phyloP scores from a whole-genome alignment of 2,113 vertebrate species.

The Pantherophis guttatus region DNA sequence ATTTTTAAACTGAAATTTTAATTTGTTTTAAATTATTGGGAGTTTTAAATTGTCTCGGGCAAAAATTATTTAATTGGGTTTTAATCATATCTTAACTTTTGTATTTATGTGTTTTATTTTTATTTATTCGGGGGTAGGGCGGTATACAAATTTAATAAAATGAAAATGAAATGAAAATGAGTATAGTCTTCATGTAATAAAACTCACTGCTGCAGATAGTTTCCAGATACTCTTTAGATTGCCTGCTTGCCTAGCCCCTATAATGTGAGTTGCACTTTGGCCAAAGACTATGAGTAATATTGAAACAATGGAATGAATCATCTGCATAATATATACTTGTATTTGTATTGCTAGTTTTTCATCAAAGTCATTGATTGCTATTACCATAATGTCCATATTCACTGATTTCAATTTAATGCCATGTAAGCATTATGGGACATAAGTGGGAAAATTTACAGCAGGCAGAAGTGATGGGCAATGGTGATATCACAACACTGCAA shows the following conservation, averaged over 20 bases:
- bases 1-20: too few relatives aligned
- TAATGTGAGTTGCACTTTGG: not conserved
- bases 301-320: not conserved
- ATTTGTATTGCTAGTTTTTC: not conserved
- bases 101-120: too few relatives aligned
- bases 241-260: not conserved
- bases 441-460: not conserved
- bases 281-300: not conserved
- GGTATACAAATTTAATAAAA: too few relatives aligned
- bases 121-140: too few relatives aligned
- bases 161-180: not conserved
- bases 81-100: too few relatives aligned
- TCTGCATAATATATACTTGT: not conserved
- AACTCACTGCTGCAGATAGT: not conserved
- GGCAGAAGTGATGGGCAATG: not conserved
- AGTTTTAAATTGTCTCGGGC: too few relatives aligned
- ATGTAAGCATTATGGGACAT: not conserved
- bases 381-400: not conserved
- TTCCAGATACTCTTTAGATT: not conserved
- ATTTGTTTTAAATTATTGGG: too few relatives aligned
- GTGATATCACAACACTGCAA: not conserved
- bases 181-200: not conserved
- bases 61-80: too few relatives aligned
- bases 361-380: not conserved
- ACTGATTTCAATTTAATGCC: not conserved